These are phyloP conservation scores for Notospermus geniculatus DNA, from an alignment of 1,140 invertebrate genomes.

Conservation along the genomic window DNA sequence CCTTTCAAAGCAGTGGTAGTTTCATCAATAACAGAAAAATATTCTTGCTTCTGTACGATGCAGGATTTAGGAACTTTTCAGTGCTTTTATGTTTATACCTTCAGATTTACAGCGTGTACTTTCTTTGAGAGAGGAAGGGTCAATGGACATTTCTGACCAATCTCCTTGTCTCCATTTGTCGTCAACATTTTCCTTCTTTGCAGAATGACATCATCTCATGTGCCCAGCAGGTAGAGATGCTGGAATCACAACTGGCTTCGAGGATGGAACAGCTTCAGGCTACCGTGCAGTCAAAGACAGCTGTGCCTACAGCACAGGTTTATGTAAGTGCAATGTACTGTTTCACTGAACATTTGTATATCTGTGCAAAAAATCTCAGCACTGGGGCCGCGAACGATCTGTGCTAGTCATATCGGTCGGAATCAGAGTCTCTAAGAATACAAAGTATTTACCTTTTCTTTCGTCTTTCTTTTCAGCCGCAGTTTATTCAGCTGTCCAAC, in stretches of 20 bases:
- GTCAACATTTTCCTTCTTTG: slow-evolving; percentile 8
- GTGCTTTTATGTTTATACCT: too few species aligned
- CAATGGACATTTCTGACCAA: not conserved
- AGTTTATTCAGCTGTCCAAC: slow-evolving; percentile 55
- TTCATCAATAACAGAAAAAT: too few species aligned
- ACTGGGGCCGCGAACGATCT: too few species aligned
- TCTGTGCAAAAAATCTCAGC: too few species aligned
- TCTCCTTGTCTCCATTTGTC: not conserved
- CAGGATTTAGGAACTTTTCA: too few species aligned
- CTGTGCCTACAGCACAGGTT: slow-evolving; percentile 56
- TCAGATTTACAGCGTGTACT: too few species aligned
- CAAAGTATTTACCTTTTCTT: too few species aligned
- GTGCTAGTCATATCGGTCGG: too few species aligned
- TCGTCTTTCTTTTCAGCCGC: slow-evolving; percentile 41
- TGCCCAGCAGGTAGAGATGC: slow-evolving; percentile 53
- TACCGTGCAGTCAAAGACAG: slow-evolving; percentile 55
- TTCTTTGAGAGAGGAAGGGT: not conserved
- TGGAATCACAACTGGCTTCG: slow-evolving; percentile 48
- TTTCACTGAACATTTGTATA: too few species aligned
- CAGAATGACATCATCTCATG: slow-evolving; percentile 56
- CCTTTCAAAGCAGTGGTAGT: too few species aligned
- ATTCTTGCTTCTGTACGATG: too few species aligned
- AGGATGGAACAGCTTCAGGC: slow-evolving; percentile 54
- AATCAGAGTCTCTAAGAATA: too few species aligned
- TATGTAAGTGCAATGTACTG: slow-evolving; percentile 46